These are phyloP conservation scores for Sinonovacula constricta DNA, from an alignment of 1,140 invertebrate species.

Conservation along the genomic window DNA sequence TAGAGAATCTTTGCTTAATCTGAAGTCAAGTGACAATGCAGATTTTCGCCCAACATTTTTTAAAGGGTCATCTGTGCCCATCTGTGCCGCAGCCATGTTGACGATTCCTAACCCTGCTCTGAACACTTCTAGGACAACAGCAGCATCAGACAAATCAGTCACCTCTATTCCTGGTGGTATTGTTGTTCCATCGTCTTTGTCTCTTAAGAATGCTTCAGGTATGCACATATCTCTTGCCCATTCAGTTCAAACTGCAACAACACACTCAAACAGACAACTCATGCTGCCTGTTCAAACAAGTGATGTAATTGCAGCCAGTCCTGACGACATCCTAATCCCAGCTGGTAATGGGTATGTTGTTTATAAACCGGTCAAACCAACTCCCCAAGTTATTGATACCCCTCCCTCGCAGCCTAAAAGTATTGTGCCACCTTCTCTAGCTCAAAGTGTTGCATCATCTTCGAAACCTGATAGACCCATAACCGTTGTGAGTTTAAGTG, in stretches of 20 bases:
- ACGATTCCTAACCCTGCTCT: conserved; percentile 42
- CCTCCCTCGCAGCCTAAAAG: too few relatives aligned
- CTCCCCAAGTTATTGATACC: too few relatives aligned
- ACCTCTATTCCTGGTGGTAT: background rate
- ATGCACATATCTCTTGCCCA: too few relatives aligned
- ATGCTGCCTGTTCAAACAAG: conserved; percentile 20
- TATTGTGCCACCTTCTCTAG: too few relatives aligned
- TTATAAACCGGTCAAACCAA: conserved; percentile 41
- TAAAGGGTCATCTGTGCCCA: conserved; percentile 1
- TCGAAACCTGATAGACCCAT: too few relatives aligned
- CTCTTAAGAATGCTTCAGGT: too few relatives aligned
- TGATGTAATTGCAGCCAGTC: conserved; percentile 21
- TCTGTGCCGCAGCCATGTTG: conserved; percentile 14
- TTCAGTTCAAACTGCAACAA: too few relatives aligned
- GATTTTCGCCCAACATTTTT: background rate
- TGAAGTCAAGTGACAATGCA: background rate
- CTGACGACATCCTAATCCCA: conserved; percentile 32
- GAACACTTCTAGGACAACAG: background rate
- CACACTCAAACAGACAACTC: too few relatives aligned
- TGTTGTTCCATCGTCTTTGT: too few relatives aligned
- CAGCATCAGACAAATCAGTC: background rate
- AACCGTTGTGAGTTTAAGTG: too few relatives aligned
- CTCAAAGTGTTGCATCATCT: too few relatives aligned
- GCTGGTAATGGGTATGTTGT: conserved; percentile 50
- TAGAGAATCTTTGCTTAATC: too few relatives aligned